Evolutionary conservation across 1,140 invertebrate genomes (phyloP), one percentile per base, ranked within the genome.

Genomic region (Chymomyza costata): DNA sequence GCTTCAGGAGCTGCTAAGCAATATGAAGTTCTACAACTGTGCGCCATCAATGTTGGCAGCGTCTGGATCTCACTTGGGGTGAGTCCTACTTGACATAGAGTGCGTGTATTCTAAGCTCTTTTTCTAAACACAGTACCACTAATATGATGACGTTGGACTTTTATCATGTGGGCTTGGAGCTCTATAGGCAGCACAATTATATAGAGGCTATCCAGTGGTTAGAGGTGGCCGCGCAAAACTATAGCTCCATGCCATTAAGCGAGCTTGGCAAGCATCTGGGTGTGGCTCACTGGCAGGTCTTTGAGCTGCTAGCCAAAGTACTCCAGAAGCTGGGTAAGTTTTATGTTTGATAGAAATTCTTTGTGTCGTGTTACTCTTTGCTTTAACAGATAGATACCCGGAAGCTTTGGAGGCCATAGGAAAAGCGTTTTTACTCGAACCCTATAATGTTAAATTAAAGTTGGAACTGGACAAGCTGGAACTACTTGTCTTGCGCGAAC

Each of bases 141-240:
- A n/a, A n/a, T n/a, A n/a, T 58, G 2, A 32, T 2, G 0, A 15
- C 65, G 0, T n/a, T 50, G 17, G 70, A 74, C 16, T 70, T 52
- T 16, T 74, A 70, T 25, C 35, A 57, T 15, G 11, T 76, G 57
- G 70, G 66, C 2, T 5, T 49, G 21, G 47, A 70, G 10, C 16
- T 61, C 2, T 47, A 40, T 0, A 6, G 43, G 28, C 38, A 50
- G 28, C 3, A 34, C 11, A 55, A 50, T 2, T 63, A 50, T 2
- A 21, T 52, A 5, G 62, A 57, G 10, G 70, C 70, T 6, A 15
- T 8, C 16, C 16, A 50, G 2, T 76, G 70, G 70, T n/a, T 76
- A 1, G 11, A 10, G 0, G 40, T 43, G 2, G 62, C 71, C 0
- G 43, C 52, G 8, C 30, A 37, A 0, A 55, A 66, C 14, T 78